phyloP scores from a whole-genome alignment of 2,797 vertebrate genomes.

The Karalla daura region DNA sequence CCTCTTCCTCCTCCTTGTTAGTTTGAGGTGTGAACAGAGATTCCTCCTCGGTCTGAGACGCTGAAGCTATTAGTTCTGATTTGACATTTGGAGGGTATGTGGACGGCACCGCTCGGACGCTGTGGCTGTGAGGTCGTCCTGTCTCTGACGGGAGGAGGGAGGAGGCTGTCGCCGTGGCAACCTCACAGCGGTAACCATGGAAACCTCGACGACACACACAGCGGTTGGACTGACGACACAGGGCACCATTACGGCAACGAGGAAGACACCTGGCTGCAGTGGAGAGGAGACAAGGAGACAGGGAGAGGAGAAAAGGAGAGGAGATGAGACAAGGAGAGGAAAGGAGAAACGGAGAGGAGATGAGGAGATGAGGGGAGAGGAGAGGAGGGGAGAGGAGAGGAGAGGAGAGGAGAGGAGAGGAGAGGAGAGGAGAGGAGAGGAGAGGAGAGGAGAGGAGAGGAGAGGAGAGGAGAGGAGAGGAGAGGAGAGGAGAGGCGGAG shows the following conservation, averaged over 20 bases:
- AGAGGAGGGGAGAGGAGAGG: too few relatives aligned
- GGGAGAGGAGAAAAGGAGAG: not conserved
- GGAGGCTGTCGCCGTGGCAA: not conserved
- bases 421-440: not conserved
- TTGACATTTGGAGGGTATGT: too few relatives aligned
- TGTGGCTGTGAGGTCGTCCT: too few relatives aligned
- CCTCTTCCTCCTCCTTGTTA: not conserved
- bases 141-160: not conserved
- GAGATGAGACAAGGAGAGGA: not conserved
- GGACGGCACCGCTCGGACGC: too few relatives aligned
- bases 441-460: too few relatives aligned
- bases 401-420: not conserved
- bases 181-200: conserved; percentile 43
- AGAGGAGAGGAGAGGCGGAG: too few relatives aligned
- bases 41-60: too few relatives aligned
- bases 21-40: too few relatives aligned
- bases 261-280: conserved; percentile 58
- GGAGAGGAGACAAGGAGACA: not conserved
- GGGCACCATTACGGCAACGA: conserved; percentile 5
- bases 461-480: too few relatives aligned
- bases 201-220: conserved; percentile 52
- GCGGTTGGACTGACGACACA: conserved; percentile 34
- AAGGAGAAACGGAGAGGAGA: not conserved
- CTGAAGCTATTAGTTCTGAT: too few relatives aligned
- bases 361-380: not conserved